These are phyloP conservation scores for Sclerurus mexicanus DNA, from an alignment of 2,113 vertebrate genomes.

Conservation along the genomic window DNA sequence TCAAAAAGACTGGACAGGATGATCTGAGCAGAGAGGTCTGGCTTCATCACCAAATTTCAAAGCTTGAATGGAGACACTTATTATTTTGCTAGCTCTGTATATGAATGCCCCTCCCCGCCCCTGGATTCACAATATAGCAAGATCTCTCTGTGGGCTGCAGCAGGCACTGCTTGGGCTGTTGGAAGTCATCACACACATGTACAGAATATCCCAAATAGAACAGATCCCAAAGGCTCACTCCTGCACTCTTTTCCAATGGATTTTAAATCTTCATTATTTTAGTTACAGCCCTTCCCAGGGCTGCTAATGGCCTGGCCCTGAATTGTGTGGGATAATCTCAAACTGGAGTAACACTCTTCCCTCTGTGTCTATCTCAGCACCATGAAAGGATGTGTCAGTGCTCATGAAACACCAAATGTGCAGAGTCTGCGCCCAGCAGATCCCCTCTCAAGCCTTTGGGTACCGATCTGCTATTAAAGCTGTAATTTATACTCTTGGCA, in stretches of 20 bases:
- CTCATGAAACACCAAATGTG: neutral
- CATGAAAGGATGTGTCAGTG: neutral
- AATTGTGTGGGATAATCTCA: neutral
- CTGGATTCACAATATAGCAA: neutral
- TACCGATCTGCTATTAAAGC: slow-evolving; percentile 32
- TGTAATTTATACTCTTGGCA: slow-evolving; percentile 70
- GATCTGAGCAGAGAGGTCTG: neutral
- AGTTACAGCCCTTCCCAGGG: neutral
- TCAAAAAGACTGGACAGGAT: neutral
- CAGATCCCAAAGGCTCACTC: neutral
- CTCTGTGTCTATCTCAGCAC: neutral
- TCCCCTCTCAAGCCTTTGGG: neutral
- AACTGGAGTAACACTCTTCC: neutral
- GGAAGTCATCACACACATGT: neutral
- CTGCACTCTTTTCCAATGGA: neutral
- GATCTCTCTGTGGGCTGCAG: neutral
- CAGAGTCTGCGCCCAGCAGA: neutral
- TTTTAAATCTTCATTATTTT: neutral
- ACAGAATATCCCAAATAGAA: neutral
- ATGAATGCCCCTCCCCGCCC: neutral
- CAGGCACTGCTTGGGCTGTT: neutral
- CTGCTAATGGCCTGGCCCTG: neutral
- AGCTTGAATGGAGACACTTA: neutral
- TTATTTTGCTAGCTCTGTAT: neutral
- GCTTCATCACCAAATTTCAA: neutral